These are phyloP conservation scores for Agrochola lychnidis DNA, from an alignment of 2,888 invertebrate genomes.

Conservation along the genomic window DNA sequence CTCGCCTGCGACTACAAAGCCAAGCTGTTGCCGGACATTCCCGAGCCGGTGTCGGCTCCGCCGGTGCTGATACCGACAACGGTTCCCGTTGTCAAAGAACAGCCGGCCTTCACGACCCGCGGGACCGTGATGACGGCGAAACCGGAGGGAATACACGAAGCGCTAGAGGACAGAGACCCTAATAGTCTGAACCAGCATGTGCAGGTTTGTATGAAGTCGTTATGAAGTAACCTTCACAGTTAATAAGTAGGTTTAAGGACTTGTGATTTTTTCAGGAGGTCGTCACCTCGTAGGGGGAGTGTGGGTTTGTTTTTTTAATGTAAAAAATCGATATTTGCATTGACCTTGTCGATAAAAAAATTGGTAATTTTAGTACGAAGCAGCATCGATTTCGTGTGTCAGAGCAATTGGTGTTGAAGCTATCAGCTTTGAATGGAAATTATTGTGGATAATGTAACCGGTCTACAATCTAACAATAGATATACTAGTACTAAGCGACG, in stretches of 20 bases:
- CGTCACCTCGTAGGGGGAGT: neutral
- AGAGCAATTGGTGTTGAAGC: neutral
- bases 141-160: slow-evolving; percentile 83
- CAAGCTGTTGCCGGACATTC: slow-evolving; percentile 77
- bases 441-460: neutral
- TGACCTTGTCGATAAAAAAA: slow-evolving; percentile 23
- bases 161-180: slow-evolving; percentile 93
- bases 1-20: slow-evolving; percentile 77
- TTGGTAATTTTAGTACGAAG: neutral
- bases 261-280: neutral
- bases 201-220: slow-evolving; percentile 87
- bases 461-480: neutral
- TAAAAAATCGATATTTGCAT: slow-evolving; percentile 21
- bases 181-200: slow-evolving; percentile 93
- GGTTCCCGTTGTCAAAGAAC: slow-evolving; percentile 35
- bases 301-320: slow-evolving; percentile 1
- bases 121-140: slow-evolving; percentile 77
- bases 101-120: slow-evolving; percentile 28
- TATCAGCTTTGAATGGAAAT: neutral
- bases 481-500: neutral
- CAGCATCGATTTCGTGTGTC: neutral
- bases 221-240: slow-evolving; percentile 11
- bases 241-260: slow-evolving; percentile 3
- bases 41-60: slow-evolving; percentile 75
- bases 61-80: slow-evolving; percentile 66